These are phyloP conservation scores for Oreochromis niloticus DNA, from an alignment of 2,113 vertebrate genomes.

Conservation along the genomic window DNA sequence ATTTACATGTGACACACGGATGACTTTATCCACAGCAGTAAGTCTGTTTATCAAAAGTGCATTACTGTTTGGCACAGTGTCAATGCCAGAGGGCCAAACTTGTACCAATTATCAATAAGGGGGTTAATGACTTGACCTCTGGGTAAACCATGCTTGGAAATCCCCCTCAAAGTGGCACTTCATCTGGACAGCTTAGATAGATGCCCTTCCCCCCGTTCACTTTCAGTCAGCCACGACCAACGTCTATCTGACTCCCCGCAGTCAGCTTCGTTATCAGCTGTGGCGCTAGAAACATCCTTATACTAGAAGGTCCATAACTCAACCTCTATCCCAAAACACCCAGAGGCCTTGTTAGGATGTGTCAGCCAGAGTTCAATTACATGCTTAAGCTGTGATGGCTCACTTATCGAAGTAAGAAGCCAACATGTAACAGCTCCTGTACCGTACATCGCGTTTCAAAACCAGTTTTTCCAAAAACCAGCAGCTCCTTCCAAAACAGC, in stretches of 20 bases:
- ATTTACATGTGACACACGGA: conserved; percentile 27
- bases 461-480: not conserved
- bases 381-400: conserved; percentile 6
- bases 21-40: conserved; percentile 4
- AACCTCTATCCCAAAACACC: conserved; percentile 39
- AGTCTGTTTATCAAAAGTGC: conserved; percentile 20
- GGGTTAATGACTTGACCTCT: conserved; percentile 67
- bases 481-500: not conserved
- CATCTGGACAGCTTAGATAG: conserved; percentile 31
- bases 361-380: conserved; percentile 35
- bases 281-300: conserved; percentile 31
- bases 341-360: conserved; percentile 16
- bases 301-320: conserved; percentile 4
- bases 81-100: conserved; percentile 38
- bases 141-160: conserved; percentile 43
- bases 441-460: not conserved
- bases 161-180: conserved; percentile 38
- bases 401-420: not conserved
- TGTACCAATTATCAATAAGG: conserved; percentile 52
- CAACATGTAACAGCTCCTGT: not conserved
- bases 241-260: not conserved
- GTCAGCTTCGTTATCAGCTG: conserved; percentile 28
- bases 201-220: conserved; percentile 31
- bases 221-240: conserved; percentile 18
- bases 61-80: conserved; percentile 34